Evolutionary conservation across 92 coral and sea anemone genomes (phyloP).

Genomic region (Palythoa grandis): DNA sequence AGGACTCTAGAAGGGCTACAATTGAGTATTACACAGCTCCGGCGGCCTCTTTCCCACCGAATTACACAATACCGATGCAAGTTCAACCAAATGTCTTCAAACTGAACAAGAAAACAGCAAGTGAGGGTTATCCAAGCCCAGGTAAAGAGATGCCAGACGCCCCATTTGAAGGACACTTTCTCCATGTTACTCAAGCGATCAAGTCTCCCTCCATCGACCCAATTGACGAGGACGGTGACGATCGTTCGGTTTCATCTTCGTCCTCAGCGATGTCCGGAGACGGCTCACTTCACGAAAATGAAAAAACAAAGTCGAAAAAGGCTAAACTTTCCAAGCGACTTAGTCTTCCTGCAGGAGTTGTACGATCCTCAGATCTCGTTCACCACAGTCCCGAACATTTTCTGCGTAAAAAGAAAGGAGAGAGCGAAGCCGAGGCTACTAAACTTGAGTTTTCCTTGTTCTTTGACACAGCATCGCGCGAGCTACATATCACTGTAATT

Average conservation of each 20-base stretch:
- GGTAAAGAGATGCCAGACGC: constrained; percentile 49
- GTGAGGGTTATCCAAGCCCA: constrained; percentile 18
- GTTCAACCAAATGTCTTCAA: constrained; percentile 81
- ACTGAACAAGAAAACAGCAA: constrained; percentile 55
- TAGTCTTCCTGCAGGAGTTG: constrained; percentile 68
- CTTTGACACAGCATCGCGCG: constrained; percentile 90
- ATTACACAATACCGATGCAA: constrained; percentile 77
- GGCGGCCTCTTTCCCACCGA: constrained; percentile 48
- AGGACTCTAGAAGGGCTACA: constrained; percentile 59
- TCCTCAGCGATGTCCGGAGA: constrained; percentile 27
- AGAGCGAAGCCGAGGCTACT: constrained; percentile 51
- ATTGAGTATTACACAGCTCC: constrained; percentile 69
- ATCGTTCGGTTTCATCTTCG: constrained; percentile 1
- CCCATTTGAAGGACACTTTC: constrained; percentile 51
- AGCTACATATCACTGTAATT: constrained; percentile 88
- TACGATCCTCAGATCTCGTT: constrained; percentile 53
- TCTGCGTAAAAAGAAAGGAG: constrained; percentile 49
- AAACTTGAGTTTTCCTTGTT: constrained; percentile 81
- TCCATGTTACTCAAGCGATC: constrained; percentile 72
- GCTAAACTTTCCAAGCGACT: constrained; percentile 63
- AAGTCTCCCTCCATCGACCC: constrained; percentile 61
- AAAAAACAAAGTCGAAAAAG: constrained; percentile 57
- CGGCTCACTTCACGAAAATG: constrained; percentile 3
- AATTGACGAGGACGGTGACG: constrained; percentile 50
- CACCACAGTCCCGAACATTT: constrained; percentile 76